Evolutionary conservation across 2,113 vertebrate species (phyloP), one percentile per base, ranked within the genome.

Genomic region (Megaceryle maxima): DNA sequence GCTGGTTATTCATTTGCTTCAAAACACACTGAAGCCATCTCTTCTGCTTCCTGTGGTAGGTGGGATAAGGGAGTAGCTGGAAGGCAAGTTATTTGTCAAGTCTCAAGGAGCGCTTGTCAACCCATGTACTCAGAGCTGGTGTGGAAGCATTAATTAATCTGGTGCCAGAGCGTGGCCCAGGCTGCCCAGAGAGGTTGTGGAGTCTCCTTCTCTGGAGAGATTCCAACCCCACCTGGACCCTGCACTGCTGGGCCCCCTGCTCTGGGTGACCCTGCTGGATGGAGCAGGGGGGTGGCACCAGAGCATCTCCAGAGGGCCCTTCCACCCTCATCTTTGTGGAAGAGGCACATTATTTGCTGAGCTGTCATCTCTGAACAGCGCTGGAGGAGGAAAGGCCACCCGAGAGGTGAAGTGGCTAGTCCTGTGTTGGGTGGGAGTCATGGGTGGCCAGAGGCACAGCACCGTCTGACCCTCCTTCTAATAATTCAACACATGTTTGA

Each of bases 401-500:
- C 1, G 3, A 25, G 35, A n/a, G 35, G 29, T 3, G 10, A 8
- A 16, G 51, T 8, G 85, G 6, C 51, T 2, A 1, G 26, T 19
- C 13, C 72, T 26, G 28, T 2, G 1, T 7, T 19, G 12, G 48
- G 35, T 19, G 12, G 48, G 35, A 43, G 53, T 4, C 20, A 9
- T 3, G 16, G n/a, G 4, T 4, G 24, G 19, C 25, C 24, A 1
- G 33, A 26, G 31, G 33, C 50, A 9, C 39, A 5, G 69, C 48
- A 1, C 5, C 0, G 2, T 4, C 31, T 1, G 3, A 8, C 13
- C 62, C 4, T 9, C 9, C 20, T 53, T 16, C 33, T 53, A 2
- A 6, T 2, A 0, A 20, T 10, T 35, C 46, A 26, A 10, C 5
- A 0, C 1, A 0, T 1, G 3, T 37, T 28, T 5, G 17, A 16